Conservation (phyloP, 2,797 vertebrate species). For the Tympanoctomys barrerae region DNA sequence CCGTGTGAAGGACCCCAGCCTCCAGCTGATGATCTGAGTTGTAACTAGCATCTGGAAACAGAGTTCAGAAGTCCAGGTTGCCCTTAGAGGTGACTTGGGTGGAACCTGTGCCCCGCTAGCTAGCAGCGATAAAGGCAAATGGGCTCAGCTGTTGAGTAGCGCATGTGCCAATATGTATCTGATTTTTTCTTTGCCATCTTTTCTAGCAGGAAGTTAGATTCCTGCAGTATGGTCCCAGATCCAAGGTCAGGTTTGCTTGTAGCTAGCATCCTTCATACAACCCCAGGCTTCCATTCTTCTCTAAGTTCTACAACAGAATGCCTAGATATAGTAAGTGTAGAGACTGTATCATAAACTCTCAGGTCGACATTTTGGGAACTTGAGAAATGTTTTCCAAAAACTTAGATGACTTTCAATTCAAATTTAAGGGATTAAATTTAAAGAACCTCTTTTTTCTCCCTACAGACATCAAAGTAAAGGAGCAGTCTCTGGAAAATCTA, state of each 20-base stretch:
- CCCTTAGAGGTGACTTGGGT: not conserved
- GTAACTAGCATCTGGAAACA: not conserved
- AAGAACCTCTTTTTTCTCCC: slow-evolving; percentile 59
- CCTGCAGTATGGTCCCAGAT: slow-evolving; percentile 11
- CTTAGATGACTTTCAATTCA: not conserved
- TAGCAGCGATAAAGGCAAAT: not conserved
- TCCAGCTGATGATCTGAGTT: not conserved
- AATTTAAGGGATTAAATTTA: slow-evolving; percentile 42
- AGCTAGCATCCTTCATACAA: not conserved
- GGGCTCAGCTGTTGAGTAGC: slow-evolving; percentile 11
- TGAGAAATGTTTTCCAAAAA: not conserved
- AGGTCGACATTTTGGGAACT: not conserved
- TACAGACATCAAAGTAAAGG: slow-evolving; percentile 98
- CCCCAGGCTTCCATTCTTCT: slow-evolving; percentile 11
- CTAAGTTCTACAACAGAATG: not conserved
- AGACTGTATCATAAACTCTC: not conserved
- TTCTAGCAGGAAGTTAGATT: slow-evolving; percentile 54
- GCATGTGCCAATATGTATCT: not conserved
- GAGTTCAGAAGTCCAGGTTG: not conserved
- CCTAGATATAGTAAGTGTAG: not conserved
- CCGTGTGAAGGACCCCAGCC: too few species aligned
- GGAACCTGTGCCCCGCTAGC: not conserved
- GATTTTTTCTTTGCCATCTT: slow-evolving; percentile 46
- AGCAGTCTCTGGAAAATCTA: slow-evolving; percentile 97
- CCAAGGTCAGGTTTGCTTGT: slow-evolving; percentile 31